phyloP scores from a whole-genome alignment of 1,140 invertebrate genomes.

The Ericerus pela region DNA sequence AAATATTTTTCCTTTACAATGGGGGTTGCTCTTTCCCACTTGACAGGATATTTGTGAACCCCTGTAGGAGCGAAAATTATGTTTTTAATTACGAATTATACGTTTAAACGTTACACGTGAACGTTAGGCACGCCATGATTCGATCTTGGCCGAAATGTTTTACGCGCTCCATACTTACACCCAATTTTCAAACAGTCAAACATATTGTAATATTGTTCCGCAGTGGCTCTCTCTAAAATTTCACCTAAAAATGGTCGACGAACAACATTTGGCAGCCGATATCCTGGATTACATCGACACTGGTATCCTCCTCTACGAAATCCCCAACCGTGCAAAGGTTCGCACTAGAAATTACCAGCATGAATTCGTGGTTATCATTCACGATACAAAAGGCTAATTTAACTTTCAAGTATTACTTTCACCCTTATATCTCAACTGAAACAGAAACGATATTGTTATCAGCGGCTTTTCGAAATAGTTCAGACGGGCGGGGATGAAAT shows the following conservation, averaged over 20 bases:
- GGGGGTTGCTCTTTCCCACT: conserved; percentile 53
- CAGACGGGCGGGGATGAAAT: background rate
- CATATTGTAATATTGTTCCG: conserved; percentile 78
- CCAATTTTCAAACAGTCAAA: conserved; percentile 85
- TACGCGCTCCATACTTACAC: conserved; percentile 49
- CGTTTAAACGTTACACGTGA: background rate
- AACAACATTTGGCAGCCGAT: conserved; percentile 68
- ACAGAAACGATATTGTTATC: too few relatives aligned
- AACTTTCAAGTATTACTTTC: background rate
- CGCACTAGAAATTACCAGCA: conserved; percentile 50
- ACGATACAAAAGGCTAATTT: background rate
- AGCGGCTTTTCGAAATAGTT: too few relatives aligned
- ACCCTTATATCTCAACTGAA: too few relatives aligned
- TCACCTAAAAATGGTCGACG: conserved; percentile 81
- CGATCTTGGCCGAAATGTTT: background rate
- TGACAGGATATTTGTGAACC: conserved; percentile 63
- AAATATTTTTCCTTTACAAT: conserved; percentile 54
- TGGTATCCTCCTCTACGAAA: conserved; percentile 91
- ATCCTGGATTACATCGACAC: conserved; percentile 82
- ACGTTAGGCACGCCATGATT: too few relatives aligned
- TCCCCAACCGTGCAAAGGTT: conserved; percentile 90
- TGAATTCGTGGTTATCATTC: background rate
- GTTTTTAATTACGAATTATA: background rate
- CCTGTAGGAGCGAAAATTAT: conserved; percentile 35
- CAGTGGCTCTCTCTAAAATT: conserved; percentile 80